phyloP scores from a whole-genome alignment of 2,888 invertebrate species.

The Calameuta pallipes region DNA sequence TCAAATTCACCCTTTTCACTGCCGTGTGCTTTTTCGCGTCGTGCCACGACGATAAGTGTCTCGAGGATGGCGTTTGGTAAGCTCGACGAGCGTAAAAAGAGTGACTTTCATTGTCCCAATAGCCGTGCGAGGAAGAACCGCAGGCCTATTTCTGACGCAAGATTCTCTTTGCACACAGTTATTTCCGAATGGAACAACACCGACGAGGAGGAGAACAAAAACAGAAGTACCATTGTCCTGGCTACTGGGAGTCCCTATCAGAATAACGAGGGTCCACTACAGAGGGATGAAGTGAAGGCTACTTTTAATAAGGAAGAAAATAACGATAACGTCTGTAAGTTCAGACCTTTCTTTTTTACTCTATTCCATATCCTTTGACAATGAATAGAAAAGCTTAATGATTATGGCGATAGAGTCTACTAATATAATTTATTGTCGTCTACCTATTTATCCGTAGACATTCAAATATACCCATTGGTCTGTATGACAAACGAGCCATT shows the following conservation, averaged over 20 bases:
- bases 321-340: slow-evolving; percentile 63
- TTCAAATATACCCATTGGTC: not conserved
- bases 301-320: slow-evolving; percentile 71
- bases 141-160: slow-evolving; percentile 8
- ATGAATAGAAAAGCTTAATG: not conserved
- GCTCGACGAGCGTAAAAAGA: not conserved
- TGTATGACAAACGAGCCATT: not conserved
- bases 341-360: slow-evolving; percentile 26
- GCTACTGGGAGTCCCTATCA: slow-evolving; percentile 67
- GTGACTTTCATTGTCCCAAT: not conserved
- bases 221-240: slow-evolving; percentile 58
- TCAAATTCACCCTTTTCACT: not conserved
- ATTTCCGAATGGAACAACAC: slow-evolving; percentile 72
- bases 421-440: not conserved
- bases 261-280: slow-evolving; percentile 74
- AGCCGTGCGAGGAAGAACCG: not conserved
- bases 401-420: not conserved
- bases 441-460: not conserved
- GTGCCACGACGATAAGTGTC: not conserved
- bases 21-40: not conserved
- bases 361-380: not conserved
- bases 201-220: slow-evolving; percentile 70
- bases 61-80: not conserved
- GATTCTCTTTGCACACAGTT: slow-evolving; percentile 40
- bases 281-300: slow-evolving; percentile 77